These are phyloP conservation scores for Dendronephthya gigantea DNA, from an alignment of 64 coral and sea anemone species.

Conservation along the genomic window DNA sequence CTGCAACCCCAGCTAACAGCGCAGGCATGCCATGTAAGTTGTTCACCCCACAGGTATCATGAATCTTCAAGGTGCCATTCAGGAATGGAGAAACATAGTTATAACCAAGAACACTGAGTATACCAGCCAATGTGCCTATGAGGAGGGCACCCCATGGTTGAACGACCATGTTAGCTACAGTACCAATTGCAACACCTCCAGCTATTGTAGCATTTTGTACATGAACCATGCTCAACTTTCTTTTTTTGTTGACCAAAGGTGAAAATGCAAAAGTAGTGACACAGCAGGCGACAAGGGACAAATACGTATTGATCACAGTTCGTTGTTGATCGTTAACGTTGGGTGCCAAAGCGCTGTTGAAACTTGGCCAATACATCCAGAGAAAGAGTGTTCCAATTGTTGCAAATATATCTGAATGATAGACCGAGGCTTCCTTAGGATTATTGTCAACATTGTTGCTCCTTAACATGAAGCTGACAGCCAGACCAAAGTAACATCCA, in stretches of 20 bases:
- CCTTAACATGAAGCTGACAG: conserved; percentile 46
- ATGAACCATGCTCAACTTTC: conserved; percentile 66
- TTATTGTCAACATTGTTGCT: conserved; percentile 4
- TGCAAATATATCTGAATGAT: conserved; percentile 81
- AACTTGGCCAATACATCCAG: conserved; percentile 96
- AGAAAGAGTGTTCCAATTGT: conserved; percentile 89
- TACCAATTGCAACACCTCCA: conserved; percentile 88
- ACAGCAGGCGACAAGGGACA: conserved; percentile 69
- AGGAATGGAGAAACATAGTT: conserved; percentile 60
- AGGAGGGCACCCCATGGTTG: conserved; percentile 78
- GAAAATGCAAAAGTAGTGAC: conserved; percentile 69
- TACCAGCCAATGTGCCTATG: conserved; percentile 59
- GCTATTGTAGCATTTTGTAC: conserved; percentile 83
- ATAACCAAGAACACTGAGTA: conserved; percentile 65
- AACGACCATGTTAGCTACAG: conserved; percentile 66
- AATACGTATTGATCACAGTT: conserved; percentile 80
- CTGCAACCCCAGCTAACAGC: conserved; percentile 63
- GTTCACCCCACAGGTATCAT: conserved; percentile 83
- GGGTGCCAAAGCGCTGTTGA: conserved; percentile 62
- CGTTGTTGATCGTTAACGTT: conserved; percentile 68
- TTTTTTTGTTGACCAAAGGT: conserved; percentile 47
- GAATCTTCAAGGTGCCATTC: conserved; percentile 44
- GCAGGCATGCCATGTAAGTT: conserved; percentile 90
- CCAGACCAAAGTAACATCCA: conserved; percentile 79
- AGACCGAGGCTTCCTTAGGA: conserved; percentile 56